A percentile compares a stretch with the other conserved stretches of the same genome.
Conservation (phyloP, 2,797 vertebrate genomes). For the Fratercula arctica region DNA sequence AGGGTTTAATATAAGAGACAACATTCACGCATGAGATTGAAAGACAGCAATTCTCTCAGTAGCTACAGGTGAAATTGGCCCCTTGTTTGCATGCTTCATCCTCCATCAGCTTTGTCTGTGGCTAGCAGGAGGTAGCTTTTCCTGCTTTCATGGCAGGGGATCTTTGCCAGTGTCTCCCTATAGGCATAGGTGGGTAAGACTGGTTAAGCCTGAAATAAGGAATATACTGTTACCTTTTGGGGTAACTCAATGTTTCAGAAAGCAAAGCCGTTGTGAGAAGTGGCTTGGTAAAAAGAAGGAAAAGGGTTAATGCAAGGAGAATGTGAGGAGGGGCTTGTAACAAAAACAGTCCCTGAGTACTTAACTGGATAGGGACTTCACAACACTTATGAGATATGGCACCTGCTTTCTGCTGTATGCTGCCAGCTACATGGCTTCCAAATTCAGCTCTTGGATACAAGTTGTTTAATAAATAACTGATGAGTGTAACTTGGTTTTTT, state of each 20-base stretch:
- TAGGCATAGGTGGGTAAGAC: background rate
- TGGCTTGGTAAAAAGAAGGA: background rate
- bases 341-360: background rate
- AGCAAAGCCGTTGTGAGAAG: background rate
- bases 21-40: fast-evolving
- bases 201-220: background rate
- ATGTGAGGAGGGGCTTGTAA: background rate
- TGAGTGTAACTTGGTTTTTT: background rate
- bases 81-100: background rate
- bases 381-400: background rate
- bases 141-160: background rate
- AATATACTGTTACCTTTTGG: background rate
- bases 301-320: background rate
- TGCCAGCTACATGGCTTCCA: background rate
- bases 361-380: background rate
- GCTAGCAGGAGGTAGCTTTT: background rate
- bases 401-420: background rate
- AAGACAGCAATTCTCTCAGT: background rate
- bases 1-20: background rate
- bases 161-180: background rate
- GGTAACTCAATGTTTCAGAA: background rate
- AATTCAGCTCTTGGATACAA: background rate
- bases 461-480: background rate
- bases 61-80: background rate
- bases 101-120: background rate